Conservation (phyloP, 2,113 vertebrate genomes). For the Psilopsiagon aurifrons region DNA sequence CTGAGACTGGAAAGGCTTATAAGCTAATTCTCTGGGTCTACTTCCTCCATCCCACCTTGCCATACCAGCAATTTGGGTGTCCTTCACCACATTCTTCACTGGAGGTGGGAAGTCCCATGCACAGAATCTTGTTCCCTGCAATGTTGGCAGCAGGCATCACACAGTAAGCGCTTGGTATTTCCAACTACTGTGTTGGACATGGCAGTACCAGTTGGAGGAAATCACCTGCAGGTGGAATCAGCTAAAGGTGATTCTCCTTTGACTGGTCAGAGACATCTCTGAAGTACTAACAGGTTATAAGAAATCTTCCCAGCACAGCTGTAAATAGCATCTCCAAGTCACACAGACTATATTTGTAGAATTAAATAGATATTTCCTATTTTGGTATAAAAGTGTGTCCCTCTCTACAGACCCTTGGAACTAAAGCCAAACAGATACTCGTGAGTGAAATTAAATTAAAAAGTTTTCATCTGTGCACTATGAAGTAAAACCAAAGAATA, state of each 20-base stretch:
- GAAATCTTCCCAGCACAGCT: not conserved
- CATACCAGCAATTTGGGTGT: not conserved
- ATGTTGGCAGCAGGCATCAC: not conserved
- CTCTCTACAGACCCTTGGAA: not conserved
- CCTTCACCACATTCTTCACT: not conserved
- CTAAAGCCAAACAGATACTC: not conserved
- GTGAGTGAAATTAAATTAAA: not conserved
- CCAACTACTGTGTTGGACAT: not conserved
- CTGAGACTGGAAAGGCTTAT: not conserved
- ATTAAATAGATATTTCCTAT: not conserved
- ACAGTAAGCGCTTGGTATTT: not conserved
- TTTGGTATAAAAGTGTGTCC: not conserved
- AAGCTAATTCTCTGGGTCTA: not conserved
- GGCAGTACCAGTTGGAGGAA: not conserved
- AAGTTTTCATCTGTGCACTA: not conserved
- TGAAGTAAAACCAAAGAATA: not conserved
- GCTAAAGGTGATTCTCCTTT: not conserved
- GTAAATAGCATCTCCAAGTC: not conserved
- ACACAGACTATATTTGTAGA: not conserved
- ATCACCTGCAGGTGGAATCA: not conserved
- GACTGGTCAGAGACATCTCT: not conserved
- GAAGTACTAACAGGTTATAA: not conserved
- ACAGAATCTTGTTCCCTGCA: not conserved
- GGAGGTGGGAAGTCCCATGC: not conserved
- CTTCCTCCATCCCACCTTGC: not conserved